Evolutionary conservation across 2,113 vertebrate genomes (phyloP), one percentile per base, ranked within the genome.

Genomic region (Hepsetus odoe): DNA sequence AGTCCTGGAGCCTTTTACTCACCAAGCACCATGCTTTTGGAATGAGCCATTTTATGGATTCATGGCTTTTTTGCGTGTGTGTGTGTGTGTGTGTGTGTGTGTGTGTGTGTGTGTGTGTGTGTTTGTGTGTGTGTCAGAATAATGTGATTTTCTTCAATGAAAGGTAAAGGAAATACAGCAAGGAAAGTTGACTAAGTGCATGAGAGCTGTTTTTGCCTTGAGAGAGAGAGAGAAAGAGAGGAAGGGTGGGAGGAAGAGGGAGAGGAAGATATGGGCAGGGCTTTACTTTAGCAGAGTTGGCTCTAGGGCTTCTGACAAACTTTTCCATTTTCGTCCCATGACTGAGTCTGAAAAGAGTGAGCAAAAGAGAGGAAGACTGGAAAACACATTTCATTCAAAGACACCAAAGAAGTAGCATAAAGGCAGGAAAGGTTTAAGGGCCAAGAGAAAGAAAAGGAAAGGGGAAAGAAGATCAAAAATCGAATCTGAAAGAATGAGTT

Each of bases 251-350:
- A 42, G 13, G 14, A 1, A 1, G 69, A 65, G 53, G 53, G 56
- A 64, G 55, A 67, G 69, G 26, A 82, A 71, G 73, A 68, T 24
- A 73, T 72, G 58, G 68, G 68, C 77, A n/a, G 77, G 77, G 71
- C 77, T 40, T 79, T 1, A 14, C 30, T 49, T 44, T 6, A 44
- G 42, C 40, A 42, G 38, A 68, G 53, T 68, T 78, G 42, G 59
- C 76, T 71, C 58, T 14, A 16, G 22, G 46, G 20, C 51, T 71
- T 38, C 61, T 72, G 46, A 65, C 44, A 56, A 62, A 64, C 22
- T 64, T 56, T 76, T 71, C 67, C 73, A 70, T 49, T 71, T 32
- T 22, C 53, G 46, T 22, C 35, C 32, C 55, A 46, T 69, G 59
- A 35, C 59, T 75, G 49, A 28, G 20, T 38, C 61, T 56, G 51